Evolutionary conservation across 2,113 vertebrate genomes (phyloP), one percentile per base, ranked within the genome.

Genomic region (Amblyopsis rosae): DNA sequence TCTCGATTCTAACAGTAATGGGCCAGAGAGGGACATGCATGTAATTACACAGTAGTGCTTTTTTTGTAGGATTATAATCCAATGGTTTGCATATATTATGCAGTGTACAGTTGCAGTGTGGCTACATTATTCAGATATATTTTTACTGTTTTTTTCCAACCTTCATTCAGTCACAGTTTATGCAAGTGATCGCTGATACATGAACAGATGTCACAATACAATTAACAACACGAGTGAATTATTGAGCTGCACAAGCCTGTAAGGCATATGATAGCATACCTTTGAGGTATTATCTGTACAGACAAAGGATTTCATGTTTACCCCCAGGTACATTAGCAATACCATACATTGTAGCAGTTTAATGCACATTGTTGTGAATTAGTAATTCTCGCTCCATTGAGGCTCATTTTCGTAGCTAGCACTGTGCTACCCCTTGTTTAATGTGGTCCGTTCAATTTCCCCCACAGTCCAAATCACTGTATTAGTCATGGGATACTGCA

Each of bases 401-500:
- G 67, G 65, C 65, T 59, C 58, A 59, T 60, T 79, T 75, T 80
- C 76, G 72, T 76, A 73, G 64, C 63, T 26, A 26, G 59, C 65
- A 72, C 41, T 26, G 54, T 62, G 75, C 67, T 72, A 45, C 68
- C 65, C 35, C 41, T 69, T 69, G 69, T 75, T 78, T 72, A 69
- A 82, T 85, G 80, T 80, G 69, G 72, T 79, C 78, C 12, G 10
- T 78, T 82, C 74, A 75, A 76, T 86, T 83, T 85, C 77, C 70
- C 75, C 67, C 35, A 4, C 75, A 67, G 61, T 78, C 76, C 79
- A 76, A 83, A 89, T 80, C 76, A 68, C 67, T 64, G 59, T 79
- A 86, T 89, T 87, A 84, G 85, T 86, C 81, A 89, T 57, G 79
- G 81, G 67, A 84, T 79, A 84, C 84, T 88, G 87, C 83, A 88